Evolutionary conservation across 2,888 invertebrate species (phyloP), one percentile per base, ranked within the genome.

Genomic region (Agrotis puta): DNA sequence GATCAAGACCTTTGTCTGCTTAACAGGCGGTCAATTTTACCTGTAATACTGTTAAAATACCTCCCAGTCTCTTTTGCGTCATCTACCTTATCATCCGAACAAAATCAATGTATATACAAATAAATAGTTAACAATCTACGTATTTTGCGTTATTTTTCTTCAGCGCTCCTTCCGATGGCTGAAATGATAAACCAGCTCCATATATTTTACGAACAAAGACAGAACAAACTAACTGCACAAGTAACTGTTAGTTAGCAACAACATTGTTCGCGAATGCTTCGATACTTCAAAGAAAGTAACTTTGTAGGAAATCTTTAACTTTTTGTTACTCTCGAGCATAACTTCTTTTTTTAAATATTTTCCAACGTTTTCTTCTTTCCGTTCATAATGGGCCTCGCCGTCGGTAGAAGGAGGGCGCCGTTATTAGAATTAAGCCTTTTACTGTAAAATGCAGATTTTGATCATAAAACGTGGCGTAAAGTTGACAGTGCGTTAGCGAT

Each of bases 401-500:
- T 56, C 47, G 24, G 33, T 63, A 9, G 65, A 56, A 69, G 51
- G 11, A 45, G 47, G 53, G 54, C 18, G 4, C 43, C 64, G 27
- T 71, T 71, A 62, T 72, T 58, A 66, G 11, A 84, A 84, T 84
- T 81, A 81, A 58, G 51, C 56, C 47, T 64, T 70, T 81, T 70
- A 58, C 58, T 50, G 57, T n/a, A 57, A 83, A 71, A 82, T 81
- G 54, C 58, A 84, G 51, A 81, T 84, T 81, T 54, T 45, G 27
- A 71, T 67, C 69, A 51, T 57, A 63, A 61, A 75, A 45, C 16
- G 48, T 24, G 43, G 39, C 20, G 63, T 61, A 33, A 58, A 64
- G 61, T 51, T 63, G 62, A 64, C 62, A 56, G 64, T 24, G 45
- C 63, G 16, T 61, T 45, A 70, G 58, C 22, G 11, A 3, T 33